Evolutionary conservation across 1,140 invertebrate species (phyloP), one percentile per base, ranked within the genome.

Genomic region (Holotrichia oblita): DNA sequence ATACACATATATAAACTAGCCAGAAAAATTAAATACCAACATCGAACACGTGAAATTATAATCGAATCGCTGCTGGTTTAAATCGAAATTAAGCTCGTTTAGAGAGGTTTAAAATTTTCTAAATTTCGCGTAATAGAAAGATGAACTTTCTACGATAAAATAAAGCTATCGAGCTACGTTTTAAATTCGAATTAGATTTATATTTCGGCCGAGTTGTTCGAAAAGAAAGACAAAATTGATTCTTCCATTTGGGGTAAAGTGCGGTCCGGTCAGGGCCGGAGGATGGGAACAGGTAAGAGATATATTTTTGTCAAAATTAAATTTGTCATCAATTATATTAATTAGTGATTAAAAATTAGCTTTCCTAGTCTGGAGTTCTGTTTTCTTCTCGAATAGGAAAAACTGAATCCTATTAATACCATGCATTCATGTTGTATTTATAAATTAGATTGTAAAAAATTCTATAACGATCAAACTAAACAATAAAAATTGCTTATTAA

Each of bases 231-330:
- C 85, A 86, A 86, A 82, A 86, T 86, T 84, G 85, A 86, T 83
- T 85, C 85, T 40, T 82, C 85, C 17, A 83, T 86, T 83, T 86
- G 85, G 85, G 83, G 81, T n/a, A 86, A 86, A 79, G 79, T 86
- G 22, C 83, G 85, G 80, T 84, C 85, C 78, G 82, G 81, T 59
- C 82, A 84, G 76, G 85, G 85, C 79, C 85, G 85, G 61, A 86
- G 85, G 78, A 86, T 86, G 85, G 85, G 85, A 59, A 86, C 85
- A 81, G 85, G 85, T 86, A 81, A 83, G 79, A 79, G 22, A 0
- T 74, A 34, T 72, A 22, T 72, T n/a, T 20, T 55, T 55, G 1
- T 34, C 4, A 34, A n/a, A 55, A 55, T n/a, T 6, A n/a, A 55
- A 55, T 17, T 40, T n/a, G n/a, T n/a, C n/a, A n/a, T n/a, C n/a